Conservation (phyloP, 1,140 invertebrate species). For the Gerris buenoi region DNA sequence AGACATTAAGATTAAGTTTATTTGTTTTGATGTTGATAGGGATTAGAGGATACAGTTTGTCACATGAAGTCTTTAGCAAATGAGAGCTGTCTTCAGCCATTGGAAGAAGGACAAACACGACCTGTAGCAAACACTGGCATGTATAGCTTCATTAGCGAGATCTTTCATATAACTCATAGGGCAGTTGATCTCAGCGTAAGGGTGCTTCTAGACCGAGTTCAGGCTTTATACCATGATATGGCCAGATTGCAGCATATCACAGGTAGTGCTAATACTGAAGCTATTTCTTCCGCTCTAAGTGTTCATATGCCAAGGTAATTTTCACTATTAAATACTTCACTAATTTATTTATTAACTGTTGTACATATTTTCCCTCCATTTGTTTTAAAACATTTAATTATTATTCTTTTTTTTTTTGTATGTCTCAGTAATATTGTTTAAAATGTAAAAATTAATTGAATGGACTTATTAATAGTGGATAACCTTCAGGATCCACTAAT, state of each 20-base stretch:
- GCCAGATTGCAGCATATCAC: conserved; percentile 55
- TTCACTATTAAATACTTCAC: too few species aligned
- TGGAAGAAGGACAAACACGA: conserved; percentile 36
- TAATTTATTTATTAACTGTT: too few species aligned
- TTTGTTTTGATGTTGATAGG: too few species aligned
- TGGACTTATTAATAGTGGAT: too few species aligned
- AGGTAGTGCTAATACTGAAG: conserved; percentile 36
- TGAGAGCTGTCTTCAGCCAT: conserved; percentile 65
- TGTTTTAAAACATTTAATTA: too few species aligned
- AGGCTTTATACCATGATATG: conserved; percentile 51
- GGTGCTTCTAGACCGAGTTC: conserved; percentile 61
- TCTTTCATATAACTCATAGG: conserved; percentile 78
- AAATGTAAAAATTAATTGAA: too few species aligned
- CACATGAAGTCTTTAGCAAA: conserved; percentile 48
- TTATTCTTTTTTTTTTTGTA: too few species aligned
- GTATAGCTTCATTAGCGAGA: conserved; percentile 78
- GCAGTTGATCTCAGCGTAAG: conserved; percentile 68
- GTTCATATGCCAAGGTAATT: not conserved
- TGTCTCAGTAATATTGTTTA: too few species aligned
- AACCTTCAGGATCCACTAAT: too few species aligned
- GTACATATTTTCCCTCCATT: too few species aligned
- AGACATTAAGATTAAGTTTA: too few species aligned
- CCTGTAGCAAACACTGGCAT: conserved; percentile 35
- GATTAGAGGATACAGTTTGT: conserved; percentile 30
- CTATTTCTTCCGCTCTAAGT: not conserved